These are phyloP conservation scores for Thumatha senex DNA, from an alignment of 2,888 invertebrate species.

Conservation along the genomic window DNA sequence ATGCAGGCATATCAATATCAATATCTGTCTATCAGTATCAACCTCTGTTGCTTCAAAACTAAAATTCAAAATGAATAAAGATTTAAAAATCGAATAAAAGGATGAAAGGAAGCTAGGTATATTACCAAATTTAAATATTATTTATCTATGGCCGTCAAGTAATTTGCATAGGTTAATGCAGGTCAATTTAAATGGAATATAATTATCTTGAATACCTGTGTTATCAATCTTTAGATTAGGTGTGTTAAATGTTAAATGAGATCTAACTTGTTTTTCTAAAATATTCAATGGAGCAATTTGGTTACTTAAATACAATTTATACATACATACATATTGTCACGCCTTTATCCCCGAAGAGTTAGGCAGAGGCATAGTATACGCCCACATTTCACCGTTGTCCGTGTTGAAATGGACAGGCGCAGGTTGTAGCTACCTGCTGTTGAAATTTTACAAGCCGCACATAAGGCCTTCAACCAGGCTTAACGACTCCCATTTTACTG, in stretches of 20 bases:
- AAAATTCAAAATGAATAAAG: neutral
- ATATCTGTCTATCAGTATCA: constrained; percentile 13
- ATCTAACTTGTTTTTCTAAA: neutral
- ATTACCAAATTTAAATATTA: neutral
- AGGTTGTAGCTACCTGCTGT: too few species aligned
- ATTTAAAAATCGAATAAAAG: neutral
- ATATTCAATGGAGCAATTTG: neutral
- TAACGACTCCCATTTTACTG: too few species aligned
- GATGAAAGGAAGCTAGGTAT: neutral
- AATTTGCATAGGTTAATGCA: constrained; percentile 5
- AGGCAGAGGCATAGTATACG: too few species aligned
- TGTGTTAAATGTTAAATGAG: neutral
- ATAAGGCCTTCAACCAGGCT: too few species aligned
- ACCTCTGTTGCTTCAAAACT: neutral
- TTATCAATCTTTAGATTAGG: constrained; percentile 1
- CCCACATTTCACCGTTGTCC: too few species aligned
- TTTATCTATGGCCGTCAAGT: neutral
- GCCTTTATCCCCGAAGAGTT: too few species aligned
- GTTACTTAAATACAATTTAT: neutral
- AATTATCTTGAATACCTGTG: neutral
- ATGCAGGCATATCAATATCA: constrained; percentile 19
- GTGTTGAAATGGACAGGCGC: too few species aligned
- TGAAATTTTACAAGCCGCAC: too few species aligned
- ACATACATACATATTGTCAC: neutral
- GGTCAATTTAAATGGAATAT: constrained; percentile 1